These are phyloP conservation scores for Platichthys flesus DNA, from an alignment of 2,113 vertebrate genomes.

Conservation along the genomic window DNA sequence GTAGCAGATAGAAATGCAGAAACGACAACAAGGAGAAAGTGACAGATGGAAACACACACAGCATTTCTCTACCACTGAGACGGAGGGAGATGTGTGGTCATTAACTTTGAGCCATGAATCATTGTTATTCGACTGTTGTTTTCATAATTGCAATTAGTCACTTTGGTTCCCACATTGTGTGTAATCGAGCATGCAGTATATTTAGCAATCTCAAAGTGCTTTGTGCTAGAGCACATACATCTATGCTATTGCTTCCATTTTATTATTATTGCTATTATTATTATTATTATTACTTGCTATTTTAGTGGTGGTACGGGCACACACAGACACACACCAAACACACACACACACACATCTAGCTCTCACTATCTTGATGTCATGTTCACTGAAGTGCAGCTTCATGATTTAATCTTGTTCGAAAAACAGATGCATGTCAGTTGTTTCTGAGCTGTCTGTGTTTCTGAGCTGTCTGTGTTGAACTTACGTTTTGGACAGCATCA, in stretches of 20 bases:
- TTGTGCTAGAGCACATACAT: not conserved
- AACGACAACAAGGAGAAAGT: not conserved
- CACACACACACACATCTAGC: not conserved
- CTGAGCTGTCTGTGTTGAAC: not conserved
- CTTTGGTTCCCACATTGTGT: not conserved
- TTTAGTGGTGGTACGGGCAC: too few relatives aligned
- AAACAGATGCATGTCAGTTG: not conserved
- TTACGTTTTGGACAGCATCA: not conserved
- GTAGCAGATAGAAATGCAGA: not conserved
- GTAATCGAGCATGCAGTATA: not conserved
- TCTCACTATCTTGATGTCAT: not conserved
- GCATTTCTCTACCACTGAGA: not conserved
- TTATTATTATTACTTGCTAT: too few relatives aligned
- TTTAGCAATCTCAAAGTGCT: not conserved
- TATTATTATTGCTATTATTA: not conserved
- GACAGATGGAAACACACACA: slow-evolving; percentile 40
- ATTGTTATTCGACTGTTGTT: slow-evolving; percentile 24
- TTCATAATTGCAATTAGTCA: slow-evolving; percentile 24
- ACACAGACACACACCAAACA: not conserved
- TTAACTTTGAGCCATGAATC: slow-evolving; percentile 24
- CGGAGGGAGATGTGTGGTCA: slow-evolving; percentile 19
- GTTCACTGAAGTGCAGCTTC: not conserved
- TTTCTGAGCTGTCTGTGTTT: not conserved
- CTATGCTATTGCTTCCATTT: not conserved
- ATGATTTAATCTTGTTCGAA: not conserved